Conservation (phyloP, 1,140 invertebrate genomes). For the Chelonus insularis region DNA sequence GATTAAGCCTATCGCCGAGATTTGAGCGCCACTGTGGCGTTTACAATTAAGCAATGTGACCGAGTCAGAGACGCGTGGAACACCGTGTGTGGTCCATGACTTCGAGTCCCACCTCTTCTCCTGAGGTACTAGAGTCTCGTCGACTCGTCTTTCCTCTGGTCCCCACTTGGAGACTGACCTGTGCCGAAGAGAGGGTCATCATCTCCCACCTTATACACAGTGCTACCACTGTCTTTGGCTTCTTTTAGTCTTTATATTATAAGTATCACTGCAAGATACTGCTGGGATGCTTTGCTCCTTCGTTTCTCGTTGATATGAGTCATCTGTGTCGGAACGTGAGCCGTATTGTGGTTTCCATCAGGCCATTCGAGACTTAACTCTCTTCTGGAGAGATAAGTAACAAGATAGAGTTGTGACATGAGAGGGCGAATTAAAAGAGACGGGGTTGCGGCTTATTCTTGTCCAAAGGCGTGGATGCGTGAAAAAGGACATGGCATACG, state of each 20-base stretch:
- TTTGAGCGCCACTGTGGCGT: slow-evolving; percentile 56
- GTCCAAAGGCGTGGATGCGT: slow-evolving; percentile 56
- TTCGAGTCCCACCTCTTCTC: slow-evolving; percentile 52
- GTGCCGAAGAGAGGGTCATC: slow-evolving; percentile 21
- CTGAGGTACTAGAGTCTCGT: slow-evolving; percentile 29
- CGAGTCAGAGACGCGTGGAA: slow-evolving; percentile 60
- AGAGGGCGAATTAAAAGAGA: slow-evolving; percentile 26
- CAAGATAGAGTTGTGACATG: slow-evolving; percentile 30
- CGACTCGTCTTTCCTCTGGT: slow-evolving; percentile 33
- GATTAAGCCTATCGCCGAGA: slow-evolving; percentile 2
- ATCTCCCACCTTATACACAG: not conserved
- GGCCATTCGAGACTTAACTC: no score
- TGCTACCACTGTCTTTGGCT: no score
- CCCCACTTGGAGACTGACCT: slow-evolving; percentile 29
- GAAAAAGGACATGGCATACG: slow-evolving; percentile 55
- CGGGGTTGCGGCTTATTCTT: slow-evolving; percentile 52
- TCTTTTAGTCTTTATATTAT: no score
- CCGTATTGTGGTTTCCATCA: no score
- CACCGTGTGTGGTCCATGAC: slow-evolving; percentile 58
- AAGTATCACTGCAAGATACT: no score
- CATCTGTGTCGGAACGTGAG: no score
- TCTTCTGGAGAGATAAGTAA: not conserved
- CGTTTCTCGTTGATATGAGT: no score
- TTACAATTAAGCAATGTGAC: slow-evolving; percentile 63
- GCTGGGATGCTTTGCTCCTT: no score